Base-by-base conservation (phyloP, 2,888 invertebrate genomes). In the Chironomus tentans region DNA sequence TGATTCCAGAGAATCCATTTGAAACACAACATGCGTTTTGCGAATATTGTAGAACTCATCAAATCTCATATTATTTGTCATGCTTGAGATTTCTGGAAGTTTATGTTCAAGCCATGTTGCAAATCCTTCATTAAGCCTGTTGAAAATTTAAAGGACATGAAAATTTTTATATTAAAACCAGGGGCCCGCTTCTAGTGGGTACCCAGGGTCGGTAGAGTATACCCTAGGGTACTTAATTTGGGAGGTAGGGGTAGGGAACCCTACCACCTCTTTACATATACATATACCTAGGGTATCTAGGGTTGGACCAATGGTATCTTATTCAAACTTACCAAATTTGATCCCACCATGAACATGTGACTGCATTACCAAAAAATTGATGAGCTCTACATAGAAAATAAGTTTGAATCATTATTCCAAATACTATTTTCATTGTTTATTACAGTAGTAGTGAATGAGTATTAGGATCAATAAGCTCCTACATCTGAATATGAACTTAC, bases 61-160 rank as follows among this genome's bases (percentile, higher is more conserved):
- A 12, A 65, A 13, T 13, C 12, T 47, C 12, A n/a, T 15, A 3
- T 4, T 2, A 38, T 15, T 13, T 5, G 50, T 12, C 10, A 61
- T 22, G 6, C 4, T 7, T 38, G 38, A 7, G 10, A 22, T 7
- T 24, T 75, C 74, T 13, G 22, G n/a, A 2, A 75, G 22, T 22
- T 47, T n/a, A 13, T 68, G 68, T 65, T 75, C 74, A 13, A 47
- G 47, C 10, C 46, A 18, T 15, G 74, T 75, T 46, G 74, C 74
- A 10, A 68, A 75, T 15, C 74, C 74, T 68, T 75, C 74, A 12
- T 73, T 73, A 4, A 68, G 24, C 74, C 38, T 38, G 28, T 28
- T 24, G 28, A 28, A 4, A 28, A 28, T 28, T 1, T 3, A 4
- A 28, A 5, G 3, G n/a, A n/a, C n/a, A n/a, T n/a, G n/a, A n/a